These are phyloP conservation scores for Helicoverpa zea DNA, from an alignment of 1,140 invertebrate genomes.

Conservation along the genomic window DNA sequence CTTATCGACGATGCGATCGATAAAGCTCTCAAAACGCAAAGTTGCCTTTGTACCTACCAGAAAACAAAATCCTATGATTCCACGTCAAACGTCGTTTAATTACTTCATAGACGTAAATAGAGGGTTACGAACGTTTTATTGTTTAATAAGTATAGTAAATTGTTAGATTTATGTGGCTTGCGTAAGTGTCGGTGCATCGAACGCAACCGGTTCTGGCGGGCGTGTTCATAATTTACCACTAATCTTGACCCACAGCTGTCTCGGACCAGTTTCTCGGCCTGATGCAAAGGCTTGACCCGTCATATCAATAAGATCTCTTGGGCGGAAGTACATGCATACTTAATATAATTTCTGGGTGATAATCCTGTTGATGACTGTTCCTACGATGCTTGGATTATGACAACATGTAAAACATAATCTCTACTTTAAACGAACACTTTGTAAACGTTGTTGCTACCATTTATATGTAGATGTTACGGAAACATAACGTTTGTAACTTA, in stretches of 20 bases:
- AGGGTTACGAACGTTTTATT: slow-evolving; percentile 39
- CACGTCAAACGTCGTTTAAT: slow-evolving; percentile 36
- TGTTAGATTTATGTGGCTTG: slow-evolving; percentile 58
- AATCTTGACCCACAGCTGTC: slow-evolving; percentile 82
- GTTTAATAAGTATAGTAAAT: slow-evolving; percentile 45
- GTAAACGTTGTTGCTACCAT: slow-evolving; percentile 13
- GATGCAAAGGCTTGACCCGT: slow-evolving; percentile 51
- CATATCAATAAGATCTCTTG: slow-evolving; percentile 53
- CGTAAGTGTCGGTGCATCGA: slow-evolving; percentile 71
- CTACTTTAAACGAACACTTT: background rate
- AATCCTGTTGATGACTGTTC: slow-evolving; percentile 26
- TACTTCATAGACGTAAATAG: slow-evolving; percentile 44
- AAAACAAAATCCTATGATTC: slow-evolving; percentile 45
- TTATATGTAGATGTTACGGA: background rate
- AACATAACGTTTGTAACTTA: background rate
- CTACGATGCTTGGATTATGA: slow-evolving; percentile 1
- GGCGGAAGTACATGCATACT: slow-evolving; percentile 61
- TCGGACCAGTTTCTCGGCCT: slow-evolving; percentile 64
- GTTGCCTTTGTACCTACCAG: slow-evolving; percentile 26
- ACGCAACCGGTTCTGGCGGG: slow-evolving; percentile 72
- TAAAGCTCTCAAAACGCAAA: slow-evolving; percentile 67
- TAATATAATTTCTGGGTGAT: slow-evolving; percentile 54
- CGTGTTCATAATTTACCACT: slow-evolving; percentile 72
- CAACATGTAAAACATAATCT: slow-evolving; percentile 15
- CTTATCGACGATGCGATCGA: slow-evolving; percentile 75